Percentiles rank a stretch among this genome's conserved stretches.
Conservation (phyloP, 2,113 vertebrate genomes). For the Anguilla rostrata region DNA sequence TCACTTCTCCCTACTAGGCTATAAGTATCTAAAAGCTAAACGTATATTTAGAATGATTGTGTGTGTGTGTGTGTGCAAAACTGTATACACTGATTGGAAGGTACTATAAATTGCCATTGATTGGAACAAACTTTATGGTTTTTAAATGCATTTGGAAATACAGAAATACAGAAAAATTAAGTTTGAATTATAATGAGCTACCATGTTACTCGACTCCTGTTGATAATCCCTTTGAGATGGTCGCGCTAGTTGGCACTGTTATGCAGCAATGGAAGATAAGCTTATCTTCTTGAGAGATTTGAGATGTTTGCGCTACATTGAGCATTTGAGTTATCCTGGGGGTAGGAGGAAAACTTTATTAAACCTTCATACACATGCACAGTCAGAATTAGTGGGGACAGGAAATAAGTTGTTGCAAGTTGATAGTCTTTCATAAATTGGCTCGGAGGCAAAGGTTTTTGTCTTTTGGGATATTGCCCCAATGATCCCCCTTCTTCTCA, state of each 20-base stretch:
- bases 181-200: neutral
- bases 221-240: neutral
- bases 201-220: neutral
- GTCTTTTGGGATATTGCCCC: neutral
- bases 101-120: no score
- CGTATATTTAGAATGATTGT: neutral
- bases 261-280: neutral
- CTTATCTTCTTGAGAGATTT: neutral
- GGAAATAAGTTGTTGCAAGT: slow-evolving; percentile 31
- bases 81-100: no score
- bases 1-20: neutral
- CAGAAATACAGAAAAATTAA: neutral
- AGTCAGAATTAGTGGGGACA: slow-evolving; percentile 23
- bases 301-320: slow-evolving; percentile 16
- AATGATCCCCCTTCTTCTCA: slow-evolving; percentile 17
- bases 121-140: neutral
- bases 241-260: neutral
- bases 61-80: neutral
- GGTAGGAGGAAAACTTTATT: slow-evolving; percentile 9
- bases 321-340: neutral
- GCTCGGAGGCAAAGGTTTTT: slow-evolving; percentile 17
- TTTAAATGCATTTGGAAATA: neutral
- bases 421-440: slow-evolving; percentile 14
- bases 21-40: neutral
- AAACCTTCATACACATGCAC: slow-evolving; percentile 25